Evolutionary conservation across 1,140 invertebrate species (phyloP).

Genomic region (Calycopis cecrops): DNA sequence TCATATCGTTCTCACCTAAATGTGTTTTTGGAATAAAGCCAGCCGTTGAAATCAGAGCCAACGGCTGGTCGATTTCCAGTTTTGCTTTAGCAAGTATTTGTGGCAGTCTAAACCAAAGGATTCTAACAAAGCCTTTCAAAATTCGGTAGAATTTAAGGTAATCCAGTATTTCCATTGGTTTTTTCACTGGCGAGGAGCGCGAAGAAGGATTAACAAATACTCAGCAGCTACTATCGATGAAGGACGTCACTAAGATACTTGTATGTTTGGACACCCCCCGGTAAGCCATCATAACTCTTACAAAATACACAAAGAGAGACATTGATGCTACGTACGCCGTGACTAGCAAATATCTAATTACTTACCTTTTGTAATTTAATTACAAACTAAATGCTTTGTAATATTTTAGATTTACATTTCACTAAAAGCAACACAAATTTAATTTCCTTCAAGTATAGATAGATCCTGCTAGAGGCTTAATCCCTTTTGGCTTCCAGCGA

Average conservation of each 20-base stretch:
- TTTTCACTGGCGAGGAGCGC: too few species aligned
- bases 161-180: too few species aligned
- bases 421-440: not conserved
- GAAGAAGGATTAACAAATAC: too few species aligned
- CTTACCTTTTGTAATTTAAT: constrained; percentile 6
- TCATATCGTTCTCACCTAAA: constrained; percentile 18
- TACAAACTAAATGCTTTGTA: not conserved
- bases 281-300: too few species aligned
- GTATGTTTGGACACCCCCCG: too few species aligned
- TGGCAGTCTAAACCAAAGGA: constrained; percentile 18
- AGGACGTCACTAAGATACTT: too few species aligned
- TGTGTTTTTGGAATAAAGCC: constrained; percentile 19
- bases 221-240: too few species aligned
- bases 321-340: too few species aligned
- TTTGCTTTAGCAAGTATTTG: constrained; percentile 14
- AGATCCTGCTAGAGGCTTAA: not conserved
- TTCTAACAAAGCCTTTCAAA: constrained; percentile 2
- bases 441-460: not conserved
- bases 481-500: not conserved
- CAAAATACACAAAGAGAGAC: too few species aligned
- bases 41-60: constrained; percentile 1
- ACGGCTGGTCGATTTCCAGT: constrained; percentile 16
- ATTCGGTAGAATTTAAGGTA: too few species aligned
- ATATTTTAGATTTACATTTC: not conserved
- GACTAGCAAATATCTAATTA: too few species aligned